Base-by-base conservation (phyloP, 1,140 invertebrate species). In the Papilio helenus region DNA sequence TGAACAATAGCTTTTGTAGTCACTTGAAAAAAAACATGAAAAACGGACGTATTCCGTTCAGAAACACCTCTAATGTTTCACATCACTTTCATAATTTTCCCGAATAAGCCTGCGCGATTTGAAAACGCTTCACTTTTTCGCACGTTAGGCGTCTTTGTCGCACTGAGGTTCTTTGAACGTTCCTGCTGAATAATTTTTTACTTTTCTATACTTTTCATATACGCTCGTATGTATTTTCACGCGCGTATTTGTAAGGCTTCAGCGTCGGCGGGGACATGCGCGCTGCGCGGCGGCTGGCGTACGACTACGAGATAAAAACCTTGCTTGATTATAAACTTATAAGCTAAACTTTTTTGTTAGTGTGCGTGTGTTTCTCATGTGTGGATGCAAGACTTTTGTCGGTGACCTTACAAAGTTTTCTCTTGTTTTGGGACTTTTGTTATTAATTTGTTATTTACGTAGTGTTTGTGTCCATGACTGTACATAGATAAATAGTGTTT, bases 271-370 rank as follows among this genome's bases (percentile, higher is more conserved):
- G 84, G 55, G 85, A 93, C 93, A 93, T 94, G 90, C 89, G 87
- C 91, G 80, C 91, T 81, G 86, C 87, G 80, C 91, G 89, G 85
- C 93, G 90, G 86, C 81, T 92, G 89, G 88, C 88, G 85, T 89
- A 86, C 90, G 92, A 94, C 93, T 93, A 93, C 90, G 88, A 93
- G 92, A 94, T 94, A 94, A 93, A 94, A 93, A 93, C 93, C 86
- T 84, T 88, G 90, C 87, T 92, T 92, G 90, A 93, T 93, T 94
- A 93, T 92, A 93, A 94, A 93, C 92, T 94, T 93, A 94, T 94
- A 92, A 93, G 91, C 90, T 93, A 92, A 93, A 93, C 89, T 92
- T 93, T 92, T 92, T 92, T 92, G 85, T 90, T 88, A 77, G 92
- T 93, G 93, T 93, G 91, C 86, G 92, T 93, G 86, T 81, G 86